phyloP scores from a whole-genome alignment of 2,797 vertebrate species.

The Schizopygopsis malacanthus region DNA sequence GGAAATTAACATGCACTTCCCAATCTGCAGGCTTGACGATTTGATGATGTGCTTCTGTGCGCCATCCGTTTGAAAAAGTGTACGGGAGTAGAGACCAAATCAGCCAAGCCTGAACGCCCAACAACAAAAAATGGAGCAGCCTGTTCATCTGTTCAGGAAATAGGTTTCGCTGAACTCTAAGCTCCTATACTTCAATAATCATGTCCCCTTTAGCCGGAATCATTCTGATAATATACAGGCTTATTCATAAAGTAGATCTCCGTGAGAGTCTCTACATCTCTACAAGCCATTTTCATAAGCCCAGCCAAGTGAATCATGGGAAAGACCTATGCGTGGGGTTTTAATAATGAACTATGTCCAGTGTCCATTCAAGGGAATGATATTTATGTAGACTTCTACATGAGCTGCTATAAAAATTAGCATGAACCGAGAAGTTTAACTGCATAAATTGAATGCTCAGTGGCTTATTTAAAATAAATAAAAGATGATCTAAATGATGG shows the following conservation, averaged over 20 bases:
- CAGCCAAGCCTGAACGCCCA: slow-evolving; percentile 53
- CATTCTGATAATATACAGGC: slow-evolving; percentile 54
- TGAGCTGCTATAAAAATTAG: neutral
- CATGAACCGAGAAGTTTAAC: neutral
- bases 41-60: slow-evolving; percentile 53
- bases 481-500: neutral
- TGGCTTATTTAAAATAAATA: neutral
- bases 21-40: slow-evolving; percentile 61
- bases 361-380: slow-evolving; percentile 12
- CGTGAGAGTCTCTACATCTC: slow-evolving; percentile 47
- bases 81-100: slow-evolving; percentile 64
- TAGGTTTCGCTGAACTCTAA: slow-evolving; percentile 57
- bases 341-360: slow-evolving; percentile 39
- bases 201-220: slow-evolving; percentile 62
- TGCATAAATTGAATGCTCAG: neutral
- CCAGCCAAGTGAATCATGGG: slow-evolving; percentile 37
- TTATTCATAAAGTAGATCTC: slow-evolving; percentile 57
- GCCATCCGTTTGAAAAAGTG: slow-evolving; percentile 63
- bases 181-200: slow-evolving; percentile 63
- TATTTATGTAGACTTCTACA: slow-evolving; percentile 20
- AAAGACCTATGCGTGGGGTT: slow-evolving; percentile 18
- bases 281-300: slow-evolving; percentile 26
- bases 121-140: slow-evolving; percentile 59
- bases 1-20: slow-evolving; percentile 69
- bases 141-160: slow-evolving; percentile 68